Conservation (phyloP, 2,888 invertebrate species). For the Metellina segmentata region DNA sequence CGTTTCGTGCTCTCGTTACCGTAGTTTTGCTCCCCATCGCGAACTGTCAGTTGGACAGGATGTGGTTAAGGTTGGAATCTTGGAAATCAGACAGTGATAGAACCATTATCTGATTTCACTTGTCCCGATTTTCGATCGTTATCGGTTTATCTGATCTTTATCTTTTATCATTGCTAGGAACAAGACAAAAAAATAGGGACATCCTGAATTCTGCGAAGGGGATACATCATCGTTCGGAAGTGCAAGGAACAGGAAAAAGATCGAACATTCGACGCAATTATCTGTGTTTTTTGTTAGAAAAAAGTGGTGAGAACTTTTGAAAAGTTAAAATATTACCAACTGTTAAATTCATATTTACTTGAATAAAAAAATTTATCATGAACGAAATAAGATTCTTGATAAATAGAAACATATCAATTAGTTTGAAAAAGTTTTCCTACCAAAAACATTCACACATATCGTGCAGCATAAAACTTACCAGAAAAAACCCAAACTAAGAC, state of each 20-base stretch:
- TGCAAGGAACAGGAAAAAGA: slow-evolving; percentile 19
- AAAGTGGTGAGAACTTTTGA: background rate
- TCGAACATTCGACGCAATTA: background rate
- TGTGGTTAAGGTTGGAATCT: background rate
- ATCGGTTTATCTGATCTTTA: background rate
- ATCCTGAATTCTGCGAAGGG: slow-evolving; percentile 46
- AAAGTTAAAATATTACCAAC: background rate
- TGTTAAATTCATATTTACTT: background rate
- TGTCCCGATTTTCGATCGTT: slow-evolving; percentile 43
- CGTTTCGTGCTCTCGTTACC: too few relatives aligned
- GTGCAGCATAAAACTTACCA: too few relatives aligned
- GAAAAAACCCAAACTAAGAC: too few relatives aligned
- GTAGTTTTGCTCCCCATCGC: too few relatives aligned
- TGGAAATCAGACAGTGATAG: background rate
- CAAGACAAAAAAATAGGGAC: slow-evolving; percentile 18
- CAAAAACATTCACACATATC: too few relatives aligned
- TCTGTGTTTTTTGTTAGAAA: background rate
- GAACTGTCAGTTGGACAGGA: too few relatives aligned
- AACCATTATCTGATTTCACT: slow-evolving; percentile 43
- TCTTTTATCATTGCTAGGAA: background rate
- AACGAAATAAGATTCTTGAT: background rate
- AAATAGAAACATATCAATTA: background rate
- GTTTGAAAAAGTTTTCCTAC: background rate
- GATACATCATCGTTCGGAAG: slow-evolving; percentile 23
- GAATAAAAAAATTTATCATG: background rate